These are phyloP conservation scores for Archilochus colubris DNA, from an alignment of 2,113 vertebrate species.

Conservation along the genomic window DNA sequence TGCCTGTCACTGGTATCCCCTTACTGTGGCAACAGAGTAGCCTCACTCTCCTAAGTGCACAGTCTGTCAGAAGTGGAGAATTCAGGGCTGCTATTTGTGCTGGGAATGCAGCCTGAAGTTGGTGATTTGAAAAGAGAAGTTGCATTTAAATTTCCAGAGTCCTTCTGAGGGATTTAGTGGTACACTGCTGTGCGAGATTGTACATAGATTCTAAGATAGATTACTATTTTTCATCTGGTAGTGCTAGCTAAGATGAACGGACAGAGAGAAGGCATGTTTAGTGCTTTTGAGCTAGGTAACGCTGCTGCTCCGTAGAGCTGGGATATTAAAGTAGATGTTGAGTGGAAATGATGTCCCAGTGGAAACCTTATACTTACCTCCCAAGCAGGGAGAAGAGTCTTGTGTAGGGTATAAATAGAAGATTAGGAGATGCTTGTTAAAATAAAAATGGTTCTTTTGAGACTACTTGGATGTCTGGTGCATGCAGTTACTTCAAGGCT, in stretches of 20 bases:
- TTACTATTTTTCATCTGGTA: not conserved
- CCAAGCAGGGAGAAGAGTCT: not conserved
- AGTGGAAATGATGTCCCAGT: not conserved
- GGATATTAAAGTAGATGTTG: not conserved
- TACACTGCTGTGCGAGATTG: rapidly evolving
- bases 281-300: not conserved
- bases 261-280: not conserved
- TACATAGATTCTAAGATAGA: not conserved
- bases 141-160: not conserved
- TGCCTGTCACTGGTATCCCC: not conserved
- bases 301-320: not conserved
- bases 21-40: not conserved
- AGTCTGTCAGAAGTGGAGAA: not conserved
- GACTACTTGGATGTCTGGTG: not conserved
- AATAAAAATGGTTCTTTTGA: not conserved
- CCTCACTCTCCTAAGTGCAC: not conserved
- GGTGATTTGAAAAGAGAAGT: not conserved
- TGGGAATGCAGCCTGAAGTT: not conserved
- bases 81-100: not conserved
- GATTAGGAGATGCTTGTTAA: not conserved
- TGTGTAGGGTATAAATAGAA: not conserved
- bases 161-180: not conserved
- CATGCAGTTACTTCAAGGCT: not conserved
- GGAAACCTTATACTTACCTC: not conserved
- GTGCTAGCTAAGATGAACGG: not conserved